These are phyloP conservation scores for Dugesia japonica DNA, from an alignment of 2,888 invertebrate genomes.

Conservation along the genomic window DNA sequence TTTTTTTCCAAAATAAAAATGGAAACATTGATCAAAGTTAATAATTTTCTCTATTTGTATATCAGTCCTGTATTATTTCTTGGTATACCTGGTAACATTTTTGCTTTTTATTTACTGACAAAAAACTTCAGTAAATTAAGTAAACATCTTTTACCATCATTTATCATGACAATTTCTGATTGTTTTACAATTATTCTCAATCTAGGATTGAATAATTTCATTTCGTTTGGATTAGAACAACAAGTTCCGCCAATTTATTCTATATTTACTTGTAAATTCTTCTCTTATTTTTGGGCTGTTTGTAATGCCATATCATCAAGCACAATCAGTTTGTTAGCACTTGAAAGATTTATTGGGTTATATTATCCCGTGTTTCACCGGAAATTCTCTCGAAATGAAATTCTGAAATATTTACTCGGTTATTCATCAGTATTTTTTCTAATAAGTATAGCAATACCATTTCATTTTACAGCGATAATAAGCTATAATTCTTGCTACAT, in stretches of 20 bases:
- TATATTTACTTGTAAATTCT: neutral
- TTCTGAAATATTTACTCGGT: neutral
- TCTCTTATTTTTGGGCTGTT: neutral
- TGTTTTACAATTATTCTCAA: neutral
- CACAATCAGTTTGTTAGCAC: neutral
- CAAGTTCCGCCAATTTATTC: neutral
- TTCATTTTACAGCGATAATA: slow-evolving; percentile 5
- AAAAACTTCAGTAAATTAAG: neutral
- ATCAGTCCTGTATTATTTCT: neutral
- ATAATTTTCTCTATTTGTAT: neutral
- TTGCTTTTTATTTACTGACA: neutral
- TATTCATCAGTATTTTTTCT: neutral
- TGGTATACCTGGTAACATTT: neutral
- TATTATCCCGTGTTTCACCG: neutral
- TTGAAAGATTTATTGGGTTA: neutral
- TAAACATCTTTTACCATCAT: neutral
- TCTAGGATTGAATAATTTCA: neutral
- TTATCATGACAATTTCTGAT: slow-evolving; percentile 1
- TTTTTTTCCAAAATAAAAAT: neutral
- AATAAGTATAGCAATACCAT: neutral
- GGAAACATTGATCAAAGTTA: neutral
- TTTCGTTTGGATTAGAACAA: neutral
- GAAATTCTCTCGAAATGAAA: neutral
- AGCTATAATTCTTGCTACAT: slow-evolving; percentile 20
- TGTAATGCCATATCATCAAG: neutral